Conservation (phyloP, 2,888 invertebrate species). For the Lydus trimaculatus region DNA sequence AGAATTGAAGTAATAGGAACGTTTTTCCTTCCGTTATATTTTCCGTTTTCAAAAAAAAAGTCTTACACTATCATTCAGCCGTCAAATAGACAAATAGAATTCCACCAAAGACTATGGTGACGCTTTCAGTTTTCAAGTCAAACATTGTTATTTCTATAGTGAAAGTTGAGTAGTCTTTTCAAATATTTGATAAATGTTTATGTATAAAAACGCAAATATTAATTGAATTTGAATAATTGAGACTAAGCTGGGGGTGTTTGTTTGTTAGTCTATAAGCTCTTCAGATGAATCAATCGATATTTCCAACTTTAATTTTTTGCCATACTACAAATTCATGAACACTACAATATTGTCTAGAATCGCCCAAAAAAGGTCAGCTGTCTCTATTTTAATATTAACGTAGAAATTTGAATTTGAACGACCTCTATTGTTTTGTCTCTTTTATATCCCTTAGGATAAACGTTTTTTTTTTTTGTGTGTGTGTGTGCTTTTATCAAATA, state of each 20-base stretch:
- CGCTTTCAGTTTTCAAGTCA: neutral
- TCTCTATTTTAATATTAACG: neutral
- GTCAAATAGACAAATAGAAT: neutral
- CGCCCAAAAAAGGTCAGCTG: neutral
- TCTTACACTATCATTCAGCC: neutral
- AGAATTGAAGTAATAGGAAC: conserved; percentile 4
- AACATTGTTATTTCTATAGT: too few species aligned
- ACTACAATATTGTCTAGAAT: neutral
- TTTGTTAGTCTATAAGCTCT: neutral
- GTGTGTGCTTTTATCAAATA: neutral
- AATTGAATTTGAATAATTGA: neutral
- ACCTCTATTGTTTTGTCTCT: neutral
- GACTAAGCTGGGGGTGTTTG: neutral
- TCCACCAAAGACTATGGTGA: neutral
- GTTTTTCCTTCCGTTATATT: conserved; percentile 5
- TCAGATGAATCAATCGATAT: neutral
- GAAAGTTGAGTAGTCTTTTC: neutral
- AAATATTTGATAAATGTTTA: neutral
- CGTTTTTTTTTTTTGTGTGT: too few species aligned
- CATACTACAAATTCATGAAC: neutral
- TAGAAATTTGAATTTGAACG: neutral
- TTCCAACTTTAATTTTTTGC: neutral
- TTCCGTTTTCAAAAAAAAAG: neutral
- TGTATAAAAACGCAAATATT: neutral
- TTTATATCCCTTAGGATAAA: neutral